Evolutionary conservation across 2,113 vertebrate genomes (phyloP).

Genomic region (Ctenodactylus gundi): DNA sequence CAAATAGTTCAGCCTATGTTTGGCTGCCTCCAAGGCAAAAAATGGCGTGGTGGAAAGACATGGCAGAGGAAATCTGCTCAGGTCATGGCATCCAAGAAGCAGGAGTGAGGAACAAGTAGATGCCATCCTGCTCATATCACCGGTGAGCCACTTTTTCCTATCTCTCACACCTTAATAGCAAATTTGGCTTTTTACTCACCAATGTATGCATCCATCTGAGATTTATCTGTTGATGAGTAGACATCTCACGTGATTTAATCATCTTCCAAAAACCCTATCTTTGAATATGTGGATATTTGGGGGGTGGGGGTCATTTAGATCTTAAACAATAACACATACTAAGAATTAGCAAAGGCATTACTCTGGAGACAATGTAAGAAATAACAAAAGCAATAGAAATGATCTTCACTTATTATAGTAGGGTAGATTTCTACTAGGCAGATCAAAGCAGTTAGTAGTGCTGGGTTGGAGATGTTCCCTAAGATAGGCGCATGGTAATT

Average conservation of each 20-base stretch:
- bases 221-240: background rate
- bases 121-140: background rate
- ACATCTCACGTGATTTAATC: background rate
- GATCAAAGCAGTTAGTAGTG: no score
- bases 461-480: no score
- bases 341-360: background rate
- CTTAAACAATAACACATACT: background rate
- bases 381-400: background rate
- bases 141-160: background rate
- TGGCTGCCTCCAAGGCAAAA: background rate
- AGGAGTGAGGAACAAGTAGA: background rate
- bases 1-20: background rate
- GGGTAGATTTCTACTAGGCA: no score
- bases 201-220: no score
- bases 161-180: background rate
- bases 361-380: background rate
- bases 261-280: background rate
- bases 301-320: background rate
- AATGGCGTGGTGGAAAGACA: background rate
- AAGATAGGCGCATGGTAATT: no score
- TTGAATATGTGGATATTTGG: background rate
- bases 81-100: no score
- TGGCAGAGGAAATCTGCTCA: background rate
- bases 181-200: background rate
- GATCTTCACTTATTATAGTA: background rate